Evolutionary conservation across 2,888 invertebrate species (phyloP), one percentile per base, ranked within the genome.

Genomic region (Drosophila quinaria): DNA sequence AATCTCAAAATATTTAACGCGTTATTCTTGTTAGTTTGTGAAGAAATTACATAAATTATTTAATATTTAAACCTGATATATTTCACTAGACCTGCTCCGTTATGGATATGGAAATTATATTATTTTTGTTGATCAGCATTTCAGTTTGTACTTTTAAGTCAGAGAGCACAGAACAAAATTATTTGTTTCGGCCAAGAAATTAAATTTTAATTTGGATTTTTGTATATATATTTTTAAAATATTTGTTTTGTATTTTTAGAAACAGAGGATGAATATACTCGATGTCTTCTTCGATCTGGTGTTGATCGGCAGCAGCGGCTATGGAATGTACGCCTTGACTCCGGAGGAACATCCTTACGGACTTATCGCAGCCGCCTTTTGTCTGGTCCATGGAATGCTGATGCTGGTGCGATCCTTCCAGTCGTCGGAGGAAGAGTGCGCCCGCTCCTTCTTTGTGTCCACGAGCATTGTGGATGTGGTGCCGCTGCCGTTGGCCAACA

Each of bases 401-500:
- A 74, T 77, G 10, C 15, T 87, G 4, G 59, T 81, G 33, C 75
- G 71, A 0, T n/a, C 42, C 2, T 2, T 55, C 0, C 63, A 71
- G 8, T 9, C 35, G 10, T 29, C 39, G 6, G 19, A 25, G 0
- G 69, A 60, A 0, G 67, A 75, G 0, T 77, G 75, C 17, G 44
- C 61, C 0, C 74, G 70, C 4, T 54, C 72, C 1, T 71, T 59
- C 11, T 13, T 58, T 1, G 49, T 89, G 3, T 83, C 87, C 1
- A 50, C 70, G 2, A 74, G 67, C 31, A 74, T 90, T n/a, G 70
- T 89, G 64, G 85, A 90, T 15, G 60, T 81, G 0, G 49, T 87
- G 1, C 78, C 85, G 0, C 58, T 91, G 37, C 86, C 91, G 1
- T 11, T 91, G 69, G 75, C 80, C 17, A 91, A 91, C 49, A 88